Conservation (phyloP, 2,888 invertebrate genomes). For the Caenorhabditis wallacei region DNA sequence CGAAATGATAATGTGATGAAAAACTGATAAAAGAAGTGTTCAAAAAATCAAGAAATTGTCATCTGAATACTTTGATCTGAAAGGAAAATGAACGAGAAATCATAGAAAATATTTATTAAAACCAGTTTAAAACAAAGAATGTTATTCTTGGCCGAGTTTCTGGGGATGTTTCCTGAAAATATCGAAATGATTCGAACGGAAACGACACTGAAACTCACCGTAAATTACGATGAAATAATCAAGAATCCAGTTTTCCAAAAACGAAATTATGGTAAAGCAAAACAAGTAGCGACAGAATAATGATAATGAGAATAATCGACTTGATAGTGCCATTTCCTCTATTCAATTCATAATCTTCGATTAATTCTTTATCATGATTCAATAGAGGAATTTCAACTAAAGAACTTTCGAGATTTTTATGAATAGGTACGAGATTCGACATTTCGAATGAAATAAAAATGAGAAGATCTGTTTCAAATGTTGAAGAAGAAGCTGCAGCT, state of each 20-base stretch:
- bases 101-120: not conserved
- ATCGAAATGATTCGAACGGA: no score
- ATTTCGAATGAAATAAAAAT: no score
- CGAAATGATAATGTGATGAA: slow-evolving; percentile 1
- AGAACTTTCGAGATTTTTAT: slow-evolving; percentile 23
- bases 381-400: slow-evolving; percentile 22
- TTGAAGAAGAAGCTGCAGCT: no score
- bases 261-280: not conserved
- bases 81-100: not conserved
- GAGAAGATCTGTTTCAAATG: slow-evolving; percentile 2
- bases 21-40: slow-evolving; percentile 1
- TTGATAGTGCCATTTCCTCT: not conserved
- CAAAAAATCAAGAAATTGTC: slow-evolving; percentile 2
- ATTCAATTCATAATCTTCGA: not conserved
- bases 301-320: not conserved
- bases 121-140: no score
- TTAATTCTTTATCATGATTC: not conserved
- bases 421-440: slow-evolving; percentile 21
- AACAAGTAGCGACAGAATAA: not conserved
- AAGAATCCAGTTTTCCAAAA: slow-evolving; percentile 3
- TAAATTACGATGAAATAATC: not conserved
- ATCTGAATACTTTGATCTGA: not conserved
- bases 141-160: no score
- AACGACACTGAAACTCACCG: not conserved
- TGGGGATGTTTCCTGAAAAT: no score